A percentile compares a stretch with the other conserved stretches of the same genome.
These are phyloP conservation scores for Lepilemur ruficaudatus DNA, from an alignment of 2,797 vertebrate genomes.

Conservation along the genomic window DNA sequence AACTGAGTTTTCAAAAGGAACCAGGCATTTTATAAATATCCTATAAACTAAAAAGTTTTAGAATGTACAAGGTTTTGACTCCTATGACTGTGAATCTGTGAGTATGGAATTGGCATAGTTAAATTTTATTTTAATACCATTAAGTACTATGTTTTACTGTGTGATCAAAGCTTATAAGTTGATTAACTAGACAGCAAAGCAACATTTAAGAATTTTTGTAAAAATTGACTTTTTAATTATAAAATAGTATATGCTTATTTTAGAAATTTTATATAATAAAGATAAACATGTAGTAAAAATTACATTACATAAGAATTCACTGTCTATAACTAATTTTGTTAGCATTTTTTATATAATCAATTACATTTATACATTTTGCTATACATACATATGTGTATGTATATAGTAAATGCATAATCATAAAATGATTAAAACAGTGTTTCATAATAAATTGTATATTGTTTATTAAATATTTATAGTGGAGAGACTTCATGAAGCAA, in stretches of 20 bases:
- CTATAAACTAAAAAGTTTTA: conserved; percentile 66
- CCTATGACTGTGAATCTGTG: conserved; percentile 60
- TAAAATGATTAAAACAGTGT: background rate
- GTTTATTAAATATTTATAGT: background rate
- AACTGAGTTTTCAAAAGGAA: conserved; percentile 68
- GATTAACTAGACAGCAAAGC: background rate
- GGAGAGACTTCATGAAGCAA: background rate
- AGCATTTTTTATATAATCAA: background rate
- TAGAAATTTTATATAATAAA: background rate
- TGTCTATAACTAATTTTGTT: background rate
- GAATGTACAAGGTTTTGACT: conserved; percentile 65
- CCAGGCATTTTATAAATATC: conserved; percentile 59
- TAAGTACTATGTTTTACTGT: background rate
- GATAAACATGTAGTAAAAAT: background rate
- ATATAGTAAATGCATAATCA: background rate
- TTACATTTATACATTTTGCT: background rate
- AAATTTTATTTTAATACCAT: conserved; percentile 70
- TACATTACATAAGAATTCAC: background rate
- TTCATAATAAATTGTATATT: background rate
- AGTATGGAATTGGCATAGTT: conserved; percentile 50
- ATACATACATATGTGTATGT: background rate
- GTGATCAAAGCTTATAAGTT: conserved; percentile 62
- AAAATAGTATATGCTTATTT: background rate
- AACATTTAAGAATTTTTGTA: background rate
- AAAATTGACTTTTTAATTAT: background rate